phyloP scores from a whole-genome alignment of 2,797 vertebrate genomes.

The Sebastes kiyomatsui region DNA sequence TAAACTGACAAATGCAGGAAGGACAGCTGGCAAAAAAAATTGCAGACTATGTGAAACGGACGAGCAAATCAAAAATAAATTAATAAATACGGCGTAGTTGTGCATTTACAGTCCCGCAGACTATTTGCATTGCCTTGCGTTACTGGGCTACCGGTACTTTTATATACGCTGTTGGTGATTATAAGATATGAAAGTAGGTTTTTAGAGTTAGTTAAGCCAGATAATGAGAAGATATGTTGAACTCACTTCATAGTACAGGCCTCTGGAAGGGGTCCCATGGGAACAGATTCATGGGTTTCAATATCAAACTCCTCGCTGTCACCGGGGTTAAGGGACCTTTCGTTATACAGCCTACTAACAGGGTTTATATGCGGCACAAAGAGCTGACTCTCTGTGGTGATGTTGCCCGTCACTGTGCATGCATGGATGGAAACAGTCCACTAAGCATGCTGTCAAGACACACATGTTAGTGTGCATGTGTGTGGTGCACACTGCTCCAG shows the following conservation, averaged over 20 bases:
- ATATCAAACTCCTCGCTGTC: constrained; percentile 21
- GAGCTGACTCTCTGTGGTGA: constrained; percentile 35
- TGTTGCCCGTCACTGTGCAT: constrained; percentile 27
- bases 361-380: constrained; percentile 47
- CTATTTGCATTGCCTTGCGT: neutral
- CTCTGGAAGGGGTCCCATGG: neutral
- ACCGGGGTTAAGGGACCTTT: constrained; percentile 34
- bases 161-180: neutral
- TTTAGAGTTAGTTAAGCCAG: no score
- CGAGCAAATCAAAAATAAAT: no score
- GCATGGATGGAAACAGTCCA: constrained; percentile 46
- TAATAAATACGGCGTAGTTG: neutral
- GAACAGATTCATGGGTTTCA: constrained; percentile 32
- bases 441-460: constrained; percentile 49
- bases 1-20: no score
- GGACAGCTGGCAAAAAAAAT: no score
- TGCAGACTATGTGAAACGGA: no score
- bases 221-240: no score
- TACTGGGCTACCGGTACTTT: neutral
- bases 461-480: neutral
- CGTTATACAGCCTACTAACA: constrained; percentile 39
- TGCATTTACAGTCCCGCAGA: neutral
- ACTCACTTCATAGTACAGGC: no score
- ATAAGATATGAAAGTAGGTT: neutral
- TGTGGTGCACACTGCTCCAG: neutral